Evolutionary conservation across 2,113 vertebrate species (phyloP).

Genomic region (Serinus canaria): DNA sequence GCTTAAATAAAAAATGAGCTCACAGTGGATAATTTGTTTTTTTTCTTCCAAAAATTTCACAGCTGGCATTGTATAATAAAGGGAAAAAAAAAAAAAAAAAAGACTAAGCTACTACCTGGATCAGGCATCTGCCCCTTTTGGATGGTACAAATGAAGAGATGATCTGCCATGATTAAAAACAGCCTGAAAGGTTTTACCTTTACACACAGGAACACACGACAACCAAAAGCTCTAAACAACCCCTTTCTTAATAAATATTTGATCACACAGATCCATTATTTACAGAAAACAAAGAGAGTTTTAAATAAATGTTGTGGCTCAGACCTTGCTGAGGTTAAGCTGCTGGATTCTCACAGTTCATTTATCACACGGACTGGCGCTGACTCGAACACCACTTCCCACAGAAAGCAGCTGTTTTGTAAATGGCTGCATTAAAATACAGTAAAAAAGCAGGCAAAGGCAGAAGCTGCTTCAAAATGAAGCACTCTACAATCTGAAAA

Average conservation of each 20-base stretch:
- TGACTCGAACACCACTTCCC: neutral
- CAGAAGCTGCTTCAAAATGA: neutral
- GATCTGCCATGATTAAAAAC: neutral
- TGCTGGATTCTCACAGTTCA: neutral
- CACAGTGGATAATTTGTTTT: neutral
- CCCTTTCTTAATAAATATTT: slow-evolving; percentile 34
- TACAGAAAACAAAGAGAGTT: neutral
- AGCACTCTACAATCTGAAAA: neutral
- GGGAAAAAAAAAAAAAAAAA: no score
- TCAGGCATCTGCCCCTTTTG: neutral
- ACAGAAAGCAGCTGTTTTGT: slow-evolving; percentile 34
- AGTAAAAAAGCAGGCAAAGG: neutral
- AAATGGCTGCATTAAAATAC: slow-evolving; percentile 25
- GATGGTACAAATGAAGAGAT: neutral
- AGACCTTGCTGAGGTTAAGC: slow-evolving; percentile 22
- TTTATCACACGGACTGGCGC: slow-evolving; percentile 17
- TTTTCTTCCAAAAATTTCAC: neutral
- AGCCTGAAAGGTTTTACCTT: neutral
- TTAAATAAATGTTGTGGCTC: slow-evolving; percentile 39
- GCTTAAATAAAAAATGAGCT: neutral
- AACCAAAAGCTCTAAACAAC: neutral
- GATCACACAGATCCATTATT: slow-evolving; percentile 25
- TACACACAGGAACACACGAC: neutral
- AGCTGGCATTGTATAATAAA: neutral
- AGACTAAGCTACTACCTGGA: neutral